phyloP scores from a whole-genome alignment of 2,113 vertebrate species.

The Apodemus sylvaticus region DNA sequence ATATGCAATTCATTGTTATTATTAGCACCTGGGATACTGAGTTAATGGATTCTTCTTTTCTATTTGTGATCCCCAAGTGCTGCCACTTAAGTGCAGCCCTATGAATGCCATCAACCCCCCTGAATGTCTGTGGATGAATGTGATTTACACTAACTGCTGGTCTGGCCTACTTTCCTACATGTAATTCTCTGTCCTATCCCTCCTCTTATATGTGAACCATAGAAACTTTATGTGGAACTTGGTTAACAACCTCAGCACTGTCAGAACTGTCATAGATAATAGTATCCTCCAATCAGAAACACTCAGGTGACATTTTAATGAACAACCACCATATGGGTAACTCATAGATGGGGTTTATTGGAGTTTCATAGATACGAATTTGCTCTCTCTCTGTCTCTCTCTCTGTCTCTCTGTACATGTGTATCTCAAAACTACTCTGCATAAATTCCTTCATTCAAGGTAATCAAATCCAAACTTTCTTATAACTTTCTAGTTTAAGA shows the following conservation, averaged over 20 bases:
- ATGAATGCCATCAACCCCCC: neutral
- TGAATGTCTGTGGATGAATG: neutral
- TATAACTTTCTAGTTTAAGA: neutral
- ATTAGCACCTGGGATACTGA: neutral
- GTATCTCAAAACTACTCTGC: neutral
- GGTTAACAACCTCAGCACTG: neutral
- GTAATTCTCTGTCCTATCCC: neutral
- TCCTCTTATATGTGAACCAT: neutral
- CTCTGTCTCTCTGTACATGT: too few species aligned
- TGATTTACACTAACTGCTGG: neutral
- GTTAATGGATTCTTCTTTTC: neutral
- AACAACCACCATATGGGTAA: neutral
- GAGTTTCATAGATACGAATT: neutral
- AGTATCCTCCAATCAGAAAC: too few species aligned
- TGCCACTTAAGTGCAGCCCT: neutral
- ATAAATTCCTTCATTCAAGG: slow-evolving; percentile 3
- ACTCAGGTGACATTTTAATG: neutral
- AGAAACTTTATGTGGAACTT: neutral
- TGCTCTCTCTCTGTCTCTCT: too few species aligned
- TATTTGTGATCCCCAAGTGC: neutral
- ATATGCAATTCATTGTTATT: neutral
- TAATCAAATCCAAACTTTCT: neutral
- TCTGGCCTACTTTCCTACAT: neutral
- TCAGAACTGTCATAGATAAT: neutral
- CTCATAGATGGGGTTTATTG: neutral